Percentiles rank a stretch among this genome's conserved stretches.
Evolutionary conservation across 2,888 invertebrate species (phyloP).

Genomic region (Nipponacmea schrenckii): DNA sequence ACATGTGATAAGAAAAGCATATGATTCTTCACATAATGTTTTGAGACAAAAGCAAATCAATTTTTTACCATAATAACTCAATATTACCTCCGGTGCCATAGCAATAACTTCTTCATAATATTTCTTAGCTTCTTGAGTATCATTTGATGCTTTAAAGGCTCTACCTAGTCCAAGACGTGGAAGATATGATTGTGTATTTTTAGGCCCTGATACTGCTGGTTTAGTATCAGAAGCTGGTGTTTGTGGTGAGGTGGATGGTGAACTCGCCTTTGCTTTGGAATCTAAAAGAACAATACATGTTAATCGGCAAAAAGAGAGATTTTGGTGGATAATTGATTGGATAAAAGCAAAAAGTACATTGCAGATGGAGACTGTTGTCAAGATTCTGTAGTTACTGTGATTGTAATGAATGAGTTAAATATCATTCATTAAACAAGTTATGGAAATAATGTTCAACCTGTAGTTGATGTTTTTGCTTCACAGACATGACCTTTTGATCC

Average conservation of each 20-base stretch:
- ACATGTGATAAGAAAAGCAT: no score
- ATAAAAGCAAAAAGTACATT: no score
- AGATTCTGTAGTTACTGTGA: no score
- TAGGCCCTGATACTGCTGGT: slow-evolving; percentile 37
- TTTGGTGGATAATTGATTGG: no score
- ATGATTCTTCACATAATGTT: no score
- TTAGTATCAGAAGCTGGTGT: slow-evolving; percentile 16
- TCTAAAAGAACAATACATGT: background rate
- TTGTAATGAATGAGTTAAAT: no score
- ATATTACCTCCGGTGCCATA: slow-evolving; percentile 63
- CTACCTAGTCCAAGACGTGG: slow-evolving; percentile 62
- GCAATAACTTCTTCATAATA: slow-evolving; percentile 61
- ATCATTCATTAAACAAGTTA: no score
- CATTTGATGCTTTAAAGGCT: slow-evolving; percentile 48
- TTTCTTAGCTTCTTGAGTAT: slow-evolving; percentile 56
- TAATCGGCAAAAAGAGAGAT: background rate
- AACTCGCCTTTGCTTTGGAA: background rate
- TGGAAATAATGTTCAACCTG: no score
- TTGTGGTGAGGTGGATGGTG: background rate
- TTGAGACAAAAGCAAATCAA: no score
- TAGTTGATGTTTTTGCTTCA: background rate
- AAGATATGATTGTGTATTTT: slow-evolving; percentile 58
- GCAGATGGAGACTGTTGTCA: no score
- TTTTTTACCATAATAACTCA: no score
- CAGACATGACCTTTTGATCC: slow-evolving; percentile 3